Conservation (phyloP, 2,113 vertebrate genomes). For the Clinocottus analis region DNA sequence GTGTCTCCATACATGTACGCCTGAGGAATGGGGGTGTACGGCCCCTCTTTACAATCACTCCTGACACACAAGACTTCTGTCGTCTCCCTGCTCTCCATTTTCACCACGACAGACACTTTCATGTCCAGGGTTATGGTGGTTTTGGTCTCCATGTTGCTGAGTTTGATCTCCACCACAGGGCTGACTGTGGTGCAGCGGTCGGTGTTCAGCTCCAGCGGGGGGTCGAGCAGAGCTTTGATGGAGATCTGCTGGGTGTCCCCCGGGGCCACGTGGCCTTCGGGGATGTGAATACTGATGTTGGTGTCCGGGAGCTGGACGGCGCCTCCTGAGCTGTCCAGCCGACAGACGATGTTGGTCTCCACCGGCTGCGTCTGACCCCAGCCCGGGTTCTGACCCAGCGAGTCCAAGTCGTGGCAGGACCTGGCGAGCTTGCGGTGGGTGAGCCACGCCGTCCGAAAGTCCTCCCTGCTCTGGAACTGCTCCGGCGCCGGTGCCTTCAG, state of each 20-base stretch:
- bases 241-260: conserved; percentile 95
- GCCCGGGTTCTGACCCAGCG: conserved; percentile 93
- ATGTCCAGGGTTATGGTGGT: conserved; percentile 89
- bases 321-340: conserved; percentile 92
- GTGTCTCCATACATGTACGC: conserved; percentile 88
- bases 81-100: conserved; percentile 85
- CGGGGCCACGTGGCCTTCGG: conserved; percentile 89
- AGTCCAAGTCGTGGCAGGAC: conserved; percentile 95
- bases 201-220: conserved; percentile 92
- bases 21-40: conserved; percentile 84
- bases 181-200: conserved; percentile 92
- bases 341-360: conserved; percentile 93
- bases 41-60: conserved; percentile 93
- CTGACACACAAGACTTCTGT: conserved; percentile 89
- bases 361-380: conserved; percentile 98
- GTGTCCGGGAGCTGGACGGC: conserved; percentile 94
- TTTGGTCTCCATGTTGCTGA: conserved; percentile 94
- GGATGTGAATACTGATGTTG: conserved; percentile 90
- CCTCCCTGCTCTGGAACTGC: conserved; percentile 95
- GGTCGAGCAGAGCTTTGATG: conserved; percentile 92
- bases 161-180: conserved; percentile 94
- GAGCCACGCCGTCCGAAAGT: conserved; percentile 94
- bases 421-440: conserved; percentile 95
- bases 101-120: conserved; percentile 92
- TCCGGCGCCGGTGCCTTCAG: conserved; percentile 94